A percentile compares a stretch with the other conserved stretches of the same genome.
These are phyloP conservation scores for Abscondita cerata DNA, from an alignment of 2,888 invertebrate species.

Conservation along the genomic window DNA sequence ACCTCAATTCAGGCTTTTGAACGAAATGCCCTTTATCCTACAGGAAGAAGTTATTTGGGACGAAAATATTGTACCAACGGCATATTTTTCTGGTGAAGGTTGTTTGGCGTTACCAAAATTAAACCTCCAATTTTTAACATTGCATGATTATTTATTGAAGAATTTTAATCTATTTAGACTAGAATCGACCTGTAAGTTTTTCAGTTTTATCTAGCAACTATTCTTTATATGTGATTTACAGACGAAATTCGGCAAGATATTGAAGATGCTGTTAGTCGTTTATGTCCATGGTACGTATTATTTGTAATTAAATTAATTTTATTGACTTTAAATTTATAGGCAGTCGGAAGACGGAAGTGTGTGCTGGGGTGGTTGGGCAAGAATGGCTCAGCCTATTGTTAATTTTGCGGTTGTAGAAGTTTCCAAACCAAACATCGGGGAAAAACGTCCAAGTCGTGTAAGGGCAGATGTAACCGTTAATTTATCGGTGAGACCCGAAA, in stretches of 20 bases:
- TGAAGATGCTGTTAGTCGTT: conserved; percentile 93
- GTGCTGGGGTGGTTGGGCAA: conserved; percentile 97
- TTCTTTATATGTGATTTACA: conserved; percentile 58
- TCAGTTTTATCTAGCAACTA: neutral
- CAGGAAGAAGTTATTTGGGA: conserved; percentile 99
- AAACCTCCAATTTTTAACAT: conserved; percentile 96
- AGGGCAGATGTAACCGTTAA: conserved; percentile 95
- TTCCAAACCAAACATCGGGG: conserved; percentile 85
- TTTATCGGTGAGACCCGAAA: conserved; percentile 86
- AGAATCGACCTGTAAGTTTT: conserved; percentile 91
- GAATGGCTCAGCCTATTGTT: conserved; percentile 96
- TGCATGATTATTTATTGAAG: conserved; percentile 96
- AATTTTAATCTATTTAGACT: conserved; percentile 97
- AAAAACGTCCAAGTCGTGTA: conserved; percentile 94
- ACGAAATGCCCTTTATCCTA: conserved; percentile 98
- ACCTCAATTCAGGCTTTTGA: conserved; percentile 93
- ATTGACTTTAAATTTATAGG: conserved; percentile 59
- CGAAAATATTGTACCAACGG: conserved; percentile 97
- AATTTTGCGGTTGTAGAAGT: conserved; percentile 96
- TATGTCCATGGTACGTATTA: conserved; percentile 88
- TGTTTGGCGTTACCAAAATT: conserved; percentile 96
- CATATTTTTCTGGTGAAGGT: conserved; percentile 95
- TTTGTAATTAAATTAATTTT: neutral
- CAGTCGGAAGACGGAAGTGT: conserved; percentile 83
- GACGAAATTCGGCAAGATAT: conserved; percentile 99